These are phyloP conservation scores for Coracopsis vasa DNA, from an alignment of 2,113 vertebrate genomes.

Conservation along the genomic window DNA sequence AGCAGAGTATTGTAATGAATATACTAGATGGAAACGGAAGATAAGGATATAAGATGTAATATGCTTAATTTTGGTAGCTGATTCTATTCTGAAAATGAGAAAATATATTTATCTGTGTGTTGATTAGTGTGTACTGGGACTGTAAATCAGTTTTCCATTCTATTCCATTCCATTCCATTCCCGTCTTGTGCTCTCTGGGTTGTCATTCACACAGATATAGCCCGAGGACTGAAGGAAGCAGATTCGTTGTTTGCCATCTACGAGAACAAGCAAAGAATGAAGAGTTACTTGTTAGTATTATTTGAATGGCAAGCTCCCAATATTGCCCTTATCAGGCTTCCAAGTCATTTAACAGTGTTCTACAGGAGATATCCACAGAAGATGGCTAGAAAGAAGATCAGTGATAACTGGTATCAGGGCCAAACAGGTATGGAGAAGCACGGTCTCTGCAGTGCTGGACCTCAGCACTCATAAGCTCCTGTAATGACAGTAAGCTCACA, in stretches of 20 bases:
- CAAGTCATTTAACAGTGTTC: background rate
- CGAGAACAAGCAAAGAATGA: background rate
- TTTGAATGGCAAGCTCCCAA: background rate
- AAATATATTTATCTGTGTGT: background rate
- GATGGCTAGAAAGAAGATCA: background rate
- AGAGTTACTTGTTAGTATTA: background rate
- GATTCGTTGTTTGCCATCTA: conserved; percentile 31
- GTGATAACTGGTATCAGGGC: background rate
- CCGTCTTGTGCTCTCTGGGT: background rate
- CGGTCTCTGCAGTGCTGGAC: background rate
- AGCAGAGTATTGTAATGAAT: background rate
- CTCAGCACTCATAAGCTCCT: background rate
- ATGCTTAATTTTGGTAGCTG: background rate
- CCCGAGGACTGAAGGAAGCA: background rate
- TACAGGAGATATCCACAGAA: background rate
- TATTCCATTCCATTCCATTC: background rate
- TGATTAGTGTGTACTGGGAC: background rate
- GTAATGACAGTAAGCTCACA: background rate
- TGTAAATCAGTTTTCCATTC: background rate
- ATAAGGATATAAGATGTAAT: background rate
- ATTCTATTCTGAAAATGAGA: background rate
- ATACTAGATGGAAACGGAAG: background rate
- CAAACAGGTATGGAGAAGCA: background rate
- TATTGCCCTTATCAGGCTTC: background rate
- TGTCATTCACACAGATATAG: background rate